Percentiles rank a stretch among this genome's conserved stretches.
Evolutionary conservation across 92 coral and sea anemone species (phyloP).

Genomic region (Micromussa lordhowensis): DNA sequence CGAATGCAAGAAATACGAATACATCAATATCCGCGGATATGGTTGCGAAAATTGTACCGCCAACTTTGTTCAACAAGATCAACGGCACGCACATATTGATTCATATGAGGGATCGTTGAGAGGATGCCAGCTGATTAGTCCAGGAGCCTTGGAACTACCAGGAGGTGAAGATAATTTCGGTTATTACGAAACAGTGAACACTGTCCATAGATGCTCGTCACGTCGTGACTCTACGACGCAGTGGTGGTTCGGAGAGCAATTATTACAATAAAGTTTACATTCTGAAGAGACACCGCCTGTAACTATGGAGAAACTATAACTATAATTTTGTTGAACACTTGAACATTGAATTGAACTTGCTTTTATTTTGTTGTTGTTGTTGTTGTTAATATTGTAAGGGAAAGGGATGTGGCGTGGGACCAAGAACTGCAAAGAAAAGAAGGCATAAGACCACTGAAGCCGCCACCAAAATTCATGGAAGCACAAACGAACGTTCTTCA

Average conservation of each 20-base stretch:
- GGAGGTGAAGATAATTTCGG: slow-evolving; percentile 53
- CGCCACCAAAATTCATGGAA: too few species aligned
- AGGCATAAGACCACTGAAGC: too few species aligned
- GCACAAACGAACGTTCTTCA: too few species aligned
- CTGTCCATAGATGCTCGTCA: slow-evolving; percentile 43
- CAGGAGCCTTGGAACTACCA: not conserved
- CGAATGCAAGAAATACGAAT: slow-evolving; percentile 38
- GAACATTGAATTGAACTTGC: too few species aligned
- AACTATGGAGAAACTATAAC: too few species aligned
- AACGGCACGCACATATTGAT: slow-evolving; percentile 28
- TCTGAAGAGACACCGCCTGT: too few species aligned
- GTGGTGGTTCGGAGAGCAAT: slow-evolving; percentile 55
- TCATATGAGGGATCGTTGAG: not conserved
- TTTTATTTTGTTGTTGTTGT: too few species aligned
- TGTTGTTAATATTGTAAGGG: too few species aligned
- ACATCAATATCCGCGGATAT: slow-evolving; percentile 50
- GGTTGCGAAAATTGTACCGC: slow-evolving; percentile 47
- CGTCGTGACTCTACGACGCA: slow-evolving; percentile 41
- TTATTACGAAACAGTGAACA: slow-evolving; percentile 16
- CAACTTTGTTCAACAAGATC: slow-evolving; percentile 6
- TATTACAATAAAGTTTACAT: too few species aligned
- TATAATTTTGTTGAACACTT: too few species aligned
- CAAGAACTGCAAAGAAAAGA: too few species aligned
- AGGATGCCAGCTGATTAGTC: not conserved
- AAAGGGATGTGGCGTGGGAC: too few species aligned